phyloP scores from a whole-genome alignment of 2,113 vertebrate genomes.

The Xenopus laevis region DNA sequence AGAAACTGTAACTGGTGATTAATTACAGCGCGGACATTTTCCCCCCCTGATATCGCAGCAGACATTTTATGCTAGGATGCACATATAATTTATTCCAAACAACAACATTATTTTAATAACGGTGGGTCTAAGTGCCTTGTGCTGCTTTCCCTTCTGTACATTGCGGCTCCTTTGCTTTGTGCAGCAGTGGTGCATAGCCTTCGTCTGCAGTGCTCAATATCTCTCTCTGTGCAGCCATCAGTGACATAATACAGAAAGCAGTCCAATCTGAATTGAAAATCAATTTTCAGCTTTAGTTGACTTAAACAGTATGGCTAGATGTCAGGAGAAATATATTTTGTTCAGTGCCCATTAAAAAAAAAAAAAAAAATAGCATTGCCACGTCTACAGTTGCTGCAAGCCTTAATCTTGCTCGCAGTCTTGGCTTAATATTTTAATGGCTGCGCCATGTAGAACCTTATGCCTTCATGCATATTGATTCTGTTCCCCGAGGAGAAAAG shows the following conservation, averaged over 20 bases:
- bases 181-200: conserved; percentile 25
- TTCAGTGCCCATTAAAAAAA: conserved; percentile 9
- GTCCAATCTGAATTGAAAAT: conserved; percentile 34
- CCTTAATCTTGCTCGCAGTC: conserved; percentile 7
- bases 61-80: too few relatives aligned
- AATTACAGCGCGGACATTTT: too few relatives aligned
- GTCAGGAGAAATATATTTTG: conserved; percentile 29
- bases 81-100: background rate
- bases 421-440: conserved; percentile 42
- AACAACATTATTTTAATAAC: background rate
- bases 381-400: background rate
- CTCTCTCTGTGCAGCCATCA: conserved; percentile 30
- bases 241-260: conserved; percentile 26
- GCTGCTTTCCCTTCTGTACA: background rate
- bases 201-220: conserved; percentile 30
- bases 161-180: conserved; percentile 4
- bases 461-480: conserved; percentile 46
- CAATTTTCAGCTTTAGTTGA: conserved; percentile 44
- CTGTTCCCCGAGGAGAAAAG: conserved; percentile 28
- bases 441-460: conserved; percentile 38
- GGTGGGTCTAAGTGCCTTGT: background rate
- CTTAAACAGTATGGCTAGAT: conserved; percentile 38
- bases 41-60: too few relatives aligned
- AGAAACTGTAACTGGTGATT: too few relatives aligned
- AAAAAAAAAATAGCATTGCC: background rate